phyloP scores from a whole-genome alignment of 2,888 invertebrate species.

The Creontiades dilutus region DNA sequence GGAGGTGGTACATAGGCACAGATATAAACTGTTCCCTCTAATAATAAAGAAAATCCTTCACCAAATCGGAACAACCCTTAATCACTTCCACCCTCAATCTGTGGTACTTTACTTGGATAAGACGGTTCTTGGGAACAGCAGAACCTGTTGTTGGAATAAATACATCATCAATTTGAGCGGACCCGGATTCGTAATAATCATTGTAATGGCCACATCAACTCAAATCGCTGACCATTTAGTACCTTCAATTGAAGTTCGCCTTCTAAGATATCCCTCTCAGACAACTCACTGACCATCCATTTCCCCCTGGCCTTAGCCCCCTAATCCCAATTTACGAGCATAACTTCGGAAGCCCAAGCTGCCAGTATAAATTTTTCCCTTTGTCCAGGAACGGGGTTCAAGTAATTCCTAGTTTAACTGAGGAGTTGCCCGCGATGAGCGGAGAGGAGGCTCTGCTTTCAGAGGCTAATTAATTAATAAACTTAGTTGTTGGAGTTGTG shows the following conservation, averaged over 20 bases:
- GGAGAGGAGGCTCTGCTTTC: constrained; percentile 43
- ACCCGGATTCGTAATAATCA: constrained; percentile 9
- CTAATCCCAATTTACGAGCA: constrained; percentile 64
- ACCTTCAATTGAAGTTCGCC: neutral
- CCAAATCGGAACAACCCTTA: no score
- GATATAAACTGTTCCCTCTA: no score
- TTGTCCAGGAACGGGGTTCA: constrained; percentile 65
- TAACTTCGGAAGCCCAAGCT: constrained; percentile 53
- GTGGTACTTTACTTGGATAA: no score
- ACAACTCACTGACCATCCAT: constrained; percentile 47
- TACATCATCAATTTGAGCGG: neutral
- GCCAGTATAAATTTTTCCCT: constrained; percentile 73
- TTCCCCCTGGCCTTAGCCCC: constrained; percentile 43
- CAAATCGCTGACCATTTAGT: constrained; percentile 44
- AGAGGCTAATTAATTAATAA: constrained; percentile 74
- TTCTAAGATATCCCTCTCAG: constrained; percentile 37
- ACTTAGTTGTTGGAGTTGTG: constrained; percentile 74
- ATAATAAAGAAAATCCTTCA: no score
- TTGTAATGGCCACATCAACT: constrained; percentile 38
- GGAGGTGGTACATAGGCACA: no score
- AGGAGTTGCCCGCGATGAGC: constrained; percentile 20
- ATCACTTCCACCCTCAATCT: no score
- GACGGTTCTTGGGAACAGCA: no score
- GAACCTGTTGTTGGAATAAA: no score
- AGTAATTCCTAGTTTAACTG: constrained; percentile 65